Conservation (phyloP, 2,888 invertebrate genomes). For the Boloria selene region DNA sequence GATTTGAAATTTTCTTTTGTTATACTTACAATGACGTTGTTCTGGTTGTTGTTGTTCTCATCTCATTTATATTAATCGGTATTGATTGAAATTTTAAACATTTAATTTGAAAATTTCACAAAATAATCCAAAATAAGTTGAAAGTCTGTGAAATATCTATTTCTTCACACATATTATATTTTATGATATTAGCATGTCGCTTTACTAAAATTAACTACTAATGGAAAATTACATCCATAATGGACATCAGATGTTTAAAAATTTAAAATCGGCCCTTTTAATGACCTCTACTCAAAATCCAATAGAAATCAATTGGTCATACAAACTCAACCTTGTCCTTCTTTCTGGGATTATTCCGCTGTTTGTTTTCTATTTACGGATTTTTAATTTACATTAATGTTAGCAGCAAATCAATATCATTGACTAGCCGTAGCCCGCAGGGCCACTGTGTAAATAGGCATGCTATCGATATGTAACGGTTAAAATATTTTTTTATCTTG, state of each 20-base stretch:
- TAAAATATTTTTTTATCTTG: no score
- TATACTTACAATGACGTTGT: neutral
- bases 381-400: conserved; percentile 21
- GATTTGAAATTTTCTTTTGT: conserved; percentile 3
- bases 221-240: conserved; percentile 3
- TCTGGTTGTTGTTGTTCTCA: neutral
- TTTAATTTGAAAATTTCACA: no score
- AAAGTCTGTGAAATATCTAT: no score
- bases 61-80: no score
- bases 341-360: conserved; percentile 34
- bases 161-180: no score
- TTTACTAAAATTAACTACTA: neutral
- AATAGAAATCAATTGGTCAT: conserved; percentile 29
- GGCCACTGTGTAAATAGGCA: no score
- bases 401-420: conserved; percentile 5
- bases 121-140: no score
- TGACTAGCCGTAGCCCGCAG: no score
- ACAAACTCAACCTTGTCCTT: conserved; percentile 35
- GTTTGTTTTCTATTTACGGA: conserved; percentile 31
- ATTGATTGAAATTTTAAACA: no score
- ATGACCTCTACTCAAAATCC: conserved; percentile 19
- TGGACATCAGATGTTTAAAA: neutral
- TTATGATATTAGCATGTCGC: no score
- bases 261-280: conserved; percentile 2
- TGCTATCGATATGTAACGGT: no score